Base-by-base conservation (phyloP, 2,797 vertebrate genomes). In the Oreochromis mossambicus region DNA sequence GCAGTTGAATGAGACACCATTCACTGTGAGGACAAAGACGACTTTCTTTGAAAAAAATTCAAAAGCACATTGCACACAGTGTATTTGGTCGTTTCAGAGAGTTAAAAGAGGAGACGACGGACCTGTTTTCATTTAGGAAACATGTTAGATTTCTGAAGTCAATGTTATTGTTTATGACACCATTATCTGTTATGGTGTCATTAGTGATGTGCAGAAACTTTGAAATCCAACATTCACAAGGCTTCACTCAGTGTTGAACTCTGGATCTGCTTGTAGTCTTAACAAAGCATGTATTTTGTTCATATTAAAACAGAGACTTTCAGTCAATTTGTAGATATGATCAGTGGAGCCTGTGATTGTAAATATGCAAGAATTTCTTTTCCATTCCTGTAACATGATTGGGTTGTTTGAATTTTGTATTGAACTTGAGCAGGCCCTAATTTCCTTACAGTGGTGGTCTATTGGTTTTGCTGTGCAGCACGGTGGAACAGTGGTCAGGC, bases 1-100 rank as follows among this genome's bases (percentile, higher is more conserved):
- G 95, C 96, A 96, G 96, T 87, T 96, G 95, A 97, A 97, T 96
- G 92, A 95, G 92, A 91, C 88, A 73, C 92, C 96, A 95, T 97
- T 97, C 96, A 96, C 91, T 92, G 82, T 82, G 70, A 58, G 88
- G 93, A 97, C 96, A 97, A 97, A 97, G 95, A 90, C 38, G 1
- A 43, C 87, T 79, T 93, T 92, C 92, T 95, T 89, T 95, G 87
- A 93, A 80, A 89, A 85, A 91, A 95, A 95, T 89, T 84, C 86
- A 87, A 91, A 91, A 94, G 85, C 94, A 93, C 96, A 95, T 95
- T 73, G 43, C 68, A 73, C 95, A 95, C 68, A 86, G 48, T 91
- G 78, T 94, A 87, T 93, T 82, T 77, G 80, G 91, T 95, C 91
- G 85, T 94, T 96, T 88, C 88, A 89, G 87, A n/a, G 11, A 21